Evolutionary conservation across 2,113 vertebrate species (phyloP).

Genomic region (Aleadryas rufinucha): DNA sequence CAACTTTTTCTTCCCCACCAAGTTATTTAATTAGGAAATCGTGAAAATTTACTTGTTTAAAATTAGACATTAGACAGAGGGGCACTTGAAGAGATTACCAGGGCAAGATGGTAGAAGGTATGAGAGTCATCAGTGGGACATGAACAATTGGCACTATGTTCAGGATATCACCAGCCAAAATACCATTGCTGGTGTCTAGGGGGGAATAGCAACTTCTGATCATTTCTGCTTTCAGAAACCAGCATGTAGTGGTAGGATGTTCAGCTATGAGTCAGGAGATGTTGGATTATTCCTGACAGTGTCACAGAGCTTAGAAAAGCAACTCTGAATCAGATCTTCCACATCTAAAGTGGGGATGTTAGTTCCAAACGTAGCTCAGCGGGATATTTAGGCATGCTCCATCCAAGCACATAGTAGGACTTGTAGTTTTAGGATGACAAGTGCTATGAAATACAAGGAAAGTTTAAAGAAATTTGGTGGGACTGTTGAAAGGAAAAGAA

Average conservation of each 20-base stretch:
- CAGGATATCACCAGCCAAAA: neutral
- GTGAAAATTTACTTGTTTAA: neutral
- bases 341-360: neutral
- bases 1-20: rapidly evolving
- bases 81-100: neutral
- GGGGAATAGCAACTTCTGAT: neutral
- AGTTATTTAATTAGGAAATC: neutral
- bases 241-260: too few relatives aligned
- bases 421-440: neutral
- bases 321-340: neutral
- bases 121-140: neutral
- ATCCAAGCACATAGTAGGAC: neutral
- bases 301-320: neutral
- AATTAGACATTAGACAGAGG: neutral
- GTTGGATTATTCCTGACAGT: neutral
- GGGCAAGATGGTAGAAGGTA: neutral
- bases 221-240: neutral
- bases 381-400: neutral
- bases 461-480: neutral
- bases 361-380: neutral
- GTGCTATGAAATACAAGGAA: neutral
- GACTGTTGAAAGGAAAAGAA: neutral
- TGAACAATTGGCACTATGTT: neutral
- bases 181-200: neutral
- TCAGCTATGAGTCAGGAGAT: neutral